These are phyloP conservation scores for Perdita meconis DNA, from an alignment of 2,888 invertebrate genomes.

Conservation along the genomic window DNA sequence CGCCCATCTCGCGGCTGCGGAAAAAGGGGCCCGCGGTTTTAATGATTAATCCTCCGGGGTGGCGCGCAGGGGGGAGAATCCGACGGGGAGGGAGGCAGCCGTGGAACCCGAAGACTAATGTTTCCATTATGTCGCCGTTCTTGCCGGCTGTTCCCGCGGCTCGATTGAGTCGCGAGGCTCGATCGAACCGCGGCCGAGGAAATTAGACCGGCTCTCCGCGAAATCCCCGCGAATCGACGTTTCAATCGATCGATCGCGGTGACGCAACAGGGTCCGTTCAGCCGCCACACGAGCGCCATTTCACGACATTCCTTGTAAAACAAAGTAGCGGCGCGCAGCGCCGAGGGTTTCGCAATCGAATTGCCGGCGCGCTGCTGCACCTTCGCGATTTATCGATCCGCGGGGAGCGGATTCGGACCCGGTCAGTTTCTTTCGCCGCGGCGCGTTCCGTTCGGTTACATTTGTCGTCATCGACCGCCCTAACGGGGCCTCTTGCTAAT, in stretches of 20 bases:
- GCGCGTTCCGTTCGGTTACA: constrained; percentile 5
- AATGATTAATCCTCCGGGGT: constrained; percentile 12
- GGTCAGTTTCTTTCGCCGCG: constrained; percentile 30
- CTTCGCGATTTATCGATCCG: constrained; percentile 53
- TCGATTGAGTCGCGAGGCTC: background rate
- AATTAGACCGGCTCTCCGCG: constrained; percentile 17
- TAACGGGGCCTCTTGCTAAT: constrained; percentile 54
- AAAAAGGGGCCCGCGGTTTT: constrained; percentile 1
- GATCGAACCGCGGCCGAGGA: constrained; percentile 10
- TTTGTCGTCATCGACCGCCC: constrained; percentile 9
- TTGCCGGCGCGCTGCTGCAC: constrained; percentile 35
- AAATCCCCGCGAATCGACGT: constrained; percentile 31
- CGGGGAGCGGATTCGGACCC: constrained; percentile 29
- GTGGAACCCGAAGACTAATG: constrained; percentile 11
- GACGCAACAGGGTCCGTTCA: constrained; percentile 40
- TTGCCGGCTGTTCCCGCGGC: background rate
- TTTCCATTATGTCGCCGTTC: constrained; percentile 28
- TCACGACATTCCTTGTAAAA: constrained; percentile 49
- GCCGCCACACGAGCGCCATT: constrained; percentile 42
- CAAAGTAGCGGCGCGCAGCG: constrained; percentile 15
- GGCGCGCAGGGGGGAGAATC: background rate
- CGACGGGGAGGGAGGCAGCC: no score
- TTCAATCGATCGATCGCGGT: constrained; percentile 25
- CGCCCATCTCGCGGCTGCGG: background rate
- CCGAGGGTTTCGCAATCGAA: constrained; percentile 39